phyloP scores from a whole-genome alignment of 2,797 vertebrate genomes.

The Linurgus olivaceus region DNA sequence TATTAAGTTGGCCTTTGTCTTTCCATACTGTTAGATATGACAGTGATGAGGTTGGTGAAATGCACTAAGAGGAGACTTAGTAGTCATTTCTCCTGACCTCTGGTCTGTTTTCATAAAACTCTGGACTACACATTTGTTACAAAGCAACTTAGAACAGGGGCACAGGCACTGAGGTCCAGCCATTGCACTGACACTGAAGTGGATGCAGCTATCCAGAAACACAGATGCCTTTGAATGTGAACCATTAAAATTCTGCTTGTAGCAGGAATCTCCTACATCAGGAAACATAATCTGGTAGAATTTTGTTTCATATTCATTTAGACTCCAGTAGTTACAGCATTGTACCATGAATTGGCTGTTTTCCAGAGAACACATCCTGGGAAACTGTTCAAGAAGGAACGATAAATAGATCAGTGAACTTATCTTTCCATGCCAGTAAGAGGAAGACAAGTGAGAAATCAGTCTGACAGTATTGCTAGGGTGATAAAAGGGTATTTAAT shows the following conservation, averaged over 20 bases:
- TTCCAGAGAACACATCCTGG: background rate
- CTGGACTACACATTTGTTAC: background rate
- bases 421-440: background rate
- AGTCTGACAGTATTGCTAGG: background rate
- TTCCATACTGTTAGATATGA: background rate
- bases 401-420: slow-evolving; percentile 19
- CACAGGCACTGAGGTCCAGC: background rate
- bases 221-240: background rate
- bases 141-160: background rate
- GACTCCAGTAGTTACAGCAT: background rate
- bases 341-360: background rate
- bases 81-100: background rate
- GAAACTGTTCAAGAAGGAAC: background rate
- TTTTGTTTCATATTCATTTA: background rate
- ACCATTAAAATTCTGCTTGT: background rate
- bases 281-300: background rate
- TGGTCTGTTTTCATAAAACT: background rate
- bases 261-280: background rate
- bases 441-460: background rate
- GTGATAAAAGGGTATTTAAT: slow-evolving; percentile 5
- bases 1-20: background rate
- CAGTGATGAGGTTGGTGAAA: background rate
- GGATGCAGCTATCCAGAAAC: background rate
- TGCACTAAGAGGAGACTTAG: background rate
- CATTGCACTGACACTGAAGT: background rate